These are phyloP conservation scores for Crax fasciolata DNA, from an alignment of 2,797 vertebrate species.

Conservation along the genomic window DNA sequence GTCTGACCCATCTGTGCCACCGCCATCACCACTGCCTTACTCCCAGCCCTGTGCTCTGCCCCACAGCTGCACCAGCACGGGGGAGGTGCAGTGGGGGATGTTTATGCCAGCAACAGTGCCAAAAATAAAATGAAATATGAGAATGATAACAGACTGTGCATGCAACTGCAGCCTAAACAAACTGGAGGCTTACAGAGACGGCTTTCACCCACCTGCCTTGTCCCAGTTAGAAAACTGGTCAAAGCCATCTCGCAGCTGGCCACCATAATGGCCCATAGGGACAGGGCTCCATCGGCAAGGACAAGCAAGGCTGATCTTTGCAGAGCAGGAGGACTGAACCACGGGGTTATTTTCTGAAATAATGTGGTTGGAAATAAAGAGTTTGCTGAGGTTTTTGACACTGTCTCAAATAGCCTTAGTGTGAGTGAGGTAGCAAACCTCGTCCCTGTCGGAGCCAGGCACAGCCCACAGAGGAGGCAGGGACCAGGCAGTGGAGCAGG, in stretches of 20 bases:
- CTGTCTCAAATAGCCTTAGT: not conserved
- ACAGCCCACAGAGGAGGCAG: not conserved
- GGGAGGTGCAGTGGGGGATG: not conserved
- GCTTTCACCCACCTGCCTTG: not conserved
- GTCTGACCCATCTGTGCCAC: not conserved
- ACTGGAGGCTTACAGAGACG: not conserved
- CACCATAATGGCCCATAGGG: accelerated
- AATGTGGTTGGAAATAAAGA: not conserved
- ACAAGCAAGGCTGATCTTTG: not conserved
- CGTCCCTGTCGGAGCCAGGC: not conserved
- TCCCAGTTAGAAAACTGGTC: not conserved
- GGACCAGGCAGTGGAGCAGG: accelerated
- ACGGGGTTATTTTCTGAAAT: not conserved
- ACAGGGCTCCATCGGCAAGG: not conserved
- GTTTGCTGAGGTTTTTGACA: not conserved
- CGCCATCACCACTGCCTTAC: accelerated
- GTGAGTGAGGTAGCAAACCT: not conserved
- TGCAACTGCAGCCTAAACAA: conserved; percentile 10
- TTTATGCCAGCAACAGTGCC: not conserved
- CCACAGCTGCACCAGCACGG: not conserved
- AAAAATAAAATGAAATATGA: not conserved
- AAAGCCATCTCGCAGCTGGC: not conserved
- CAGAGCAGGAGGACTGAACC: not conserved
- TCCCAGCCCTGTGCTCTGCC: not conserved
- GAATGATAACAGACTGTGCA: not conserved